Evolutionary conservation across 2,797 vertebrate species (phyloP).

Genomic region (Pogonophryne albipinna): DNA sequence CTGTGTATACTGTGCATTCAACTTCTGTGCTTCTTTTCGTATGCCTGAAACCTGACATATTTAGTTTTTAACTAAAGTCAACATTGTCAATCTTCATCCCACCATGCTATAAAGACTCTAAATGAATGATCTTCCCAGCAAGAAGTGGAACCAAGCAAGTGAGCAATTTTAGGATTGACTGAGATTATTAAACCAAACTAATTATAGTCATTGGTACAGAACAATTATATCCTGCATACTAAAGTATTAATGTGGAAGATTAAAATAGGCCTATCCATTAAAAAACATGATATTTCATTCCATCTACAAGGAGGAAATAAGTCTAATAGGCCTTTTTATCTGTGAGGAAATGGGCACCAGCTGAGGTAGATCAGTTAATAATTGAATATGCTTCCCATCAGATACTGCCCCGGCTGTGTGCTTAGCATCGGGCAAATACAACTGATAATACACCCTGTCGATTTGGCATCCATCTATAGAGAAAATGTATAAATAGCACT

Average conservation of each 20-base stretch:
- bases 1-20: slow-evolving; percentile 7
- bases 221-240: slow-evolving; percentile 92
- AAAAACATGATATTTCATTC: slow-evolving; percentile 88
- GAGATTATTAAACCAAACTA: slow-evolving; percentile 91
- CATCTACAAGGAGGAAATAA: slow-evolving; percentile 88
- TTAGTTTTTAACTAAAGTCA: slow-evolving; percentile 26
- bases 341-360: slow-evolving; percentile 84
- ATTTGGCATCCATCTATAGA: slow-evolving; percentile 52
- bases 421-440: slow-evolving; percentile 53
- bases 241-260: slow-evolving; percentile 89
- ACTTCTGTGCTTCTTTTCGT: slow-evolving; percentile 21
- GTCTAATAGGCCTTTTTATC: slow-evolving; percentile 87
- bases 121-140: slow-evolving; percentile 76
- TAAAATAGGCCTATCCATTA: slow-evolving; percentile 91
- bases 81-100: slow-evolving; percentile 39
- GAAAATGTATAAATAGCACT: slow-evolving; percentile 56
- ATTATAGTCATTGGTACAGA: slow-evolving; percentile 90
- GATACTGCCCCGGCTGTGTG: slow-evolving; percentile 69
- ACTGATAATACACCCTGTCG: slow-evolving; percentile 57
- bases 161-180: slow-evolving; percentile 87
- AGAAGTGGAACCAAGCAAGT: slow-evolving; percentile 82
- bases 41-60: slow-evolving; percentile 30
- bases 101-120: slow-evolving; percentile 45
- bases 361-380: slow-evolving; percentile 84
- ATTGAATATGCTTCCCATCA: slow-evolving; percentile 79